Conservation (phyloP, 2,113 vertebrate genomes). For the Platycercus adscitus region DNA sequence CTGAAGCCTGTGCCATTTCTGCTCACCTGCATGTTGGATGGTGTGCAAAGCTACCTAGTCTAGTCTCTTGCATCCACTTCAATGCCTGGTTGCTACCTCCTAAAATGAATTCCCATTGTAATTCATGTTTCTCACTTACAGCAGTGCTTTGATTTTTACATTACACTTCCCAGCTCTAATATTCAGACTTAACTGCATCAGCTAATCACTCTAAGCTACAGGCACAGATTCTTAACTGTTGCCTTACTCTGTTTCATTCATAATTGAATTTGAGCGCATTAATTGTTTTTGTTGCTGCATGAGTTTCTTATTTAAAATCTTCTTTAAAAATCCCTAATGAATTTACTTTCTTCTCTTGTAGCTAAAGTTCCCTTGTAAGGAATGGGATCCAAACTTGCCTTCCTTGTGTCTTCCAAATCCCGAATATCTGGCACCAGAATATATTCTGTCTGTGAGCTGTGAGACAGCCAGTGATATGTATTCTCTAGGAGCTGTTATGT, state of each 20-base stretch:
- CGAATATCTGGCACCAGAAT: conserved; percentile 96
- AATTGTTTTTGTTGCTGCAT: background rate
- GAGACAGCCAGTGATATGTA: conserved; percentile 98
- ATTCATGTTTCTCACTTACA: background rate
- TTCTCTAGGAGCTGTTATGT: conserved; percentile 91
- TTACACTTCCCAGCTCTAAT: background rate
- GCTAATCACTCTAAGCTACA: background rate
- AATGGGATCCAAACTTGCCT: conserved; percentile 98
- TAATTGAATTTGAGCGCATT: conserved; percentile 4
- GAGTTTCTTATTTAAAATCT: background rate
- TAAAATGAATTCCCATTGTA: background rate
- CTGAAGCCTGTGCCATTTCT: background rate
- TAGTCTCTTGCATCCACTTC: background rate
- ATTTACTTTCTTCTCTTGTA: conserved; percentile 54
- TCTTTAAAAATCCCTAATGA: background rate
- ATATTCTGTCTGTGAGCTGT: conserved; percentile 98
- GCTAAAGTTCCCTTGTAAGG: conserved; percentile 93
- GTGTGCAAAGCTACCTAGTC: background rate
- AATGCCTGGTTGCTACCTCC: background rate
- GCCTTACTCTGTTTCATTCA: background rate
- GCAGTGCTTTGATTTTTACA: background rate
- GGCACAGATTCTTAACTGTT: background rate
- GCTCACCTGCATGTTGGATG: background rate
- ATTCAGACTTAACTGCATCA: background rate
- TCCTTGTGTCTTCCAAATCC: conserved; percentile 96